These are phyloP conservation scores for Etia nguti DNA, from an alignment of 2,113 vertebrate genomes.

Conservation along the genomic window DNA sequence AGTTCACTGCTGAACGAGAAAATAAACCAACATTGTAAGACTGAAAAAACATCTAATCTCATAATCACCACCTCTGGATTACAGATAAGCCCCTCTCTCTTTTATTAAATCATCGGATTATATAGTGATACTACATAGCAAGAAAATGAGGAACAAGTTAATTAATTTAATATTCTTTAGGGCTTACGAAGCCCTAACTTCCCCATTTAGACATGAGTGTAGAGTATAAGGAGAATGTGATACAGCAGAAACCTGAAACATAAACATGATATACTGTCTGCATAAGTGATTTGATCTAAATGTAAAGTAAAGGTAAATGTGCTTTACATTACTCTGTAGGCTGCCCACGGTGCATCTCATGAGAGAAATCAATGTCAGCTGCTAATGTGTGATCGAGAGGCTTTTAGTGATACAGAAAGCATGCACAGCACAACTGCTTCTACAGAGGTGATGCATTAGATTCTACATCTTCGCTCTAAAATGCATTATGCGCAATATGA, in stretches of 20 bases:
- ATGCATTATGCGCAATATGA: neutral
- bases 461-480: neutral
- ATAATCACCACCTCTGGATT: conserved; percentile 42
- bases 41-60: conserved; percentile 39
- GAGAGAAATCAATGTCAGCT: conserved; percentile 30
- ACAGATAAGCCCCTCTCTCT: conserved; percentile 26
- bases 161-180: neutral
- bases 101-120: neutral
- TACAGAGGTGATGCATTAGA: neutral
- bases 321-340: neutral
- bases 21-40: neutral
- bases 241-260: neutral
- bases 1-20: neutral
- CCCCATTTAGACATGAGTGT: neutral
- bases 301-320: neutral
- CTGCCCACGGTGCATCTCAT: neutral
- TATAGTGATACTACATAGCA: neutral
- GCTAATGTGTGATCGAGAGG: conserved; percentile 19
- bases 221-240: neutral
- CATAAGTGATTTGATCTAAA: neutral
- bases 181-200: neutral
- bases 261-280: neutral
- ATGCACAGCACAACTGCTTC: neutral
- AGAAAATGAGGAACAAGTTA: neutral
- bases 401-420: neutral